Base-by-base conservation (phyloP, 23 tunicate genomes). In the Trididemnum miniatum region DNA sequence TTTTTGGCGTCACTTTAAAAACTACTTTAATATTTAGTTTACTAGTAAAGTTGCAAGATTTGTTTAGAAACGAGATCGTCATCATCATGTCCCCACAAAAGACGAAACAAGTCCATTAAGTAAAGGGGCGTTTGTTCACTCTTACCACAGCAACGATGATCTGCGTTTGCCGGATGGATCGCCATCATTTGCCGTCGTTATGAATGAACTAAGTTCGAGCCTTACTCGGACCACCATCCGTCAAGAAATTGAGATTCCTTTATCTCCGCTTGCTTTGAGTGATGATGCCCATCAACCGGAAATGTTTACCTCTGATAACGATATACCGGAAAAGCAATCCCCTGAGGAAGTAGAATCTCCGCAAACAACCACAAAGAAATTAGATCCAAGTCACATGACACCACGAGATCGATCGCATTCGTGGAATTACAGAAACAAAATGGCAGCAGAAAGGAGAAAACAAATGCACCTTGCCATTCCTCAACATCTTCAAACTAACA, bases 91-190 rank as follows among this genome's bases (percentile, higher is more conserved):
- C n/a, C n/a, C n/a, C n/a, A n/a, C n/a, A n/a, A n/a, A n/a, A n/a
- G n/a, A n/a, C n/a, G n/a, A n/a, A n/a, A n/a, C n/a, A n/a, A n/a
- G n/a, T n/a, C n/a, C n/a, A n/a, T n/a, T n/a, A n/a, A n/a, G n/a
- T n/a, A n/a, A n/a, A n/a, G n/a, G n/a, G 31, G 57, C 18, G n/a
- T n/a, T n/a, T n/a, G n/a, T n/a, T n/a, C n/a, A n/a, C n/a, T 63
- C 69, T 63, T 22, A 15, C n/a, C 69, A 63, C 26, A 73, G 59
- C 59, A 78, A 67, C 25, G 90, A 86, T 23, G 82, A 85, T 39
- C 34, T 7, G 1, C 66, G 50, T 31, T 28, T 86, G 0, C 97
- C 97, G 33, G 90, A 86, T 2, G 89, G 91, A 15, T 91, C 97
- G 22, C 90, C 90, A 34, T 73, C 90, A 7, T 91, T 91, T 65